Evolutionary conservation across 92 coral and sea anemone species (phyloP).

Genomic region (Meandrina meandrites): DNA sequence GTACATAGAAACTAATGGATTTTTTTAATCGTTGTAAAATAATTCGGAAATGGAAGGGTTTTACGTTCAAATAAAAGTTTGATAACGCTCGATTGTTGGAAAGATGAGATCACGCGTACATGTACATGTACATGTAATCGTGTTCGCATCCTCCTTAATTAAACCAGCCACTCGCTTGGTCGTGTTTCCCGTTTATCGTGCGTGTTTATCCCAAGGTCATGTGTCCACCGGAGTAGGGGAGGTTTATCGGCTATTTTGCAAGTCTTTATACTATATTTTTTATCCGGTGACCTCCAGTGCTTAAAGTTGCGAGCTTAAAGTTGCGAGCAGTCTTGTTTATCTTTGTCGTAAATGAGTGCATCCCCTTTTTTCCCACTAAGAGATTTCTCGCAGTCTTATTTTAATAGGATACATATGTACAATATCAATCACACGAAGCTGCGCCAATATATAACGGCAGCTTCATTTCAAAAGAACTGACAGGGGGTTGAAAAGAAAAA

Average conservation of each 20-base stretch:
- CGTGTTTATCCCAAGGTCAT: neutral
- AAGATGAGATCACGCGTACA: neutral
- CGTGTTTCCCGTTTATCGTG: neutral
- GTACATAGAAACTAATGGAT: neutral
- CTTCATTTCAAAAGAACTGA: too few relatives aligned
- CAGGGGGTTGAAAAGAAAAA: too few relatives aligned
- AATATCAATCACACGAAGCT: too few relatives aligned
- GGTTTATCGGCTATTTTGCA: neutral
- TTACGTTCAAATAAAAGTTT: neutral
- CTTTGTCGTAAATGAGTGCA: neutral
- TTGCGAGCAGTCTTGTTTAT: neutral
- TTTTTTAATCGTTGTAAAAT: neutral
- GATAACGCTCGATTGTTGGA: too few relatives aligned
- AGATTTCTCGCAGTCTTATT: too few relatives aligned
- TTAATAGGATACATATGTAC: too few relatives aligned
- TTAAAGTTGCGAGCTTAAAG: neutral
- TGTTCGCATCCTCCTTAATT: neutral
- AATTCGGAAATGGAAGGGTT: neutral
- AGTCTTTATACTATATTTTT: too few relatives aligned
- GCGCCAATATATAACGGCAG: too few relatives aligned
- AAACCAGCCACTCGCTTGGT: neutral
- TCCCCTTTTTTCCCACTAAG: too few relatives aligned
- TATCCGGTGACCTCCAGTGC: neutral
- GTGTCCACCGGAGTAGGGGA: neutral
- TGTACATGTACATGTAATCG: neutral